Evolutionary conservation across 1,140 invertebrate species (phyloP).

Genomic region (Drusus annulatus): DNA sequence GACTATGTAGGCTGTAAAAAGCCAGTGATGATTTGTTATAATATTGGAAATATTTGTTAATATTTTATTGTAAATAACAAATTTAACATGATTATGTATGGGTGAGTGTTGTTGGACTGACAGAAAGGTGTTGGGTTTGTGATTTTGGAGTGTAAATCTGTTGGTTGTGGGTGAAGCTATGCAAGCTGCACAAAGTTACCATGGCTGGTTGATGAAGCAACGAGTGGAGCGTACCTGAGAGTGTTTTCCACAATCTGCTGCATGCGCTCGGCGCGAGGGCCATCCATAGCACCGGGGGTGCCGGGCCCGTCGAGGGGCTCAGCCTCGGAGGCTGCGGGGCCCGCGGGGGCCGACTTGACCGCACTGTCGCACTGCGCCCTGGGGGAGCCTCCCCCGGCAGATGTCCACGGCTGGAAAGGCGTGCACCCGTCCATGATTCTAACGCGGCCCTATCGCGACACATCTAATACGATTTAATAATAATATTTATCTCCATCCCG

Average conservation of each 20-base stretch:
- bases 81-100: no score
- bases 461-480: slow-evolving; percentile 44
- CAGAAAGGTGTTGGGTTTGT: no score
- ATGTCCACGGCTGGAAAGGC: slow-evolving; percentile 70
- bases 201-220: background rate
- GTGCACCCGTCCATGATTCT: slow-evolving; percentile 66
- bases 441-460: slow-evolving; percentile 25
- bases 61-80: no score
- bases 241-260: slow-evolving; percentile 70
- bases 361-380: background rate
- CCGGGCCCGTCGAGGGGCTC: slow-evolving; percentile 58
- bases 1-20: no score
- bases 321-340: slow-evolving; percentile 59
- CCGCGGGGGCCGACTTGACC: slow-evolving; percentile 62
- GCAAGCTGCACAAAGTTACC: no score
- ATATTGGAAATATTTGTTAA: background rate
- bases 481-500: slow-evolving; percentile 26
- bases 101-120: no score
- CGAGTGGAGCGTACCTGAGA: slow-evolving; percentile 63
- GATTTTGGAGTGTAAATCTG: no score
- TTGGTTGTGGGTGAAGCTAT: no score
- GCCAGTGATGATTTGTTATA: background rate
- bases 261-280: slow-evolving; percentile 68
- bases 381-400: slow-evolving; percentile 58
- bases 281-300: slow-evolving; percentile 65